These are phyloP conservation scores for Bergia sp. DNA, from an alignment of 92 coral and sea anemone genomes.

Conservation along the genomic window DNA sequence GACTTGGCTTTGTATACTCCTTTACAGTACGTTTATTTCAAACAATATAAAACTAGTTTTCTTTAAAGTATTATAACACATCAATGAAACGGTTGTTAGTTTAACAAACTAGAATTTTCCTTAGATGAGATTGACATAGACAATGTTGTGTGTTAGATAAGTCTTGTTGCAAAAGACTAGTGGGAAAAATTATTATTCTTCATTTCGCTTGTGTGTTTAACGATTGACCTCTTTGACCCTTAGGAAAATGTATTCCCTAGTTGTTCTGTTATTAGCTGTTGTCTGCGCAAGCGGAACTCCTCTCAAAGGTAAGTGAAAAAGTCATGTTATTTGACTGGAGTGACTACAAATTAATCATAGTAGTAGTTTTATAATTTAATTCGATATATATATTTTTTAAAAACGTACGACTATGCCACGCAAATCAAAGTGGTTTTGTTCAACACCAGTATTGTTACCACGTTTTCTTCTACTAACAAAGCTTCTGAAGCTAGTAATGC, in stretches of 20 bases:
- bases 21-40: background rate
- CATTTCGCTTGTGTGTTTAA: background rate
- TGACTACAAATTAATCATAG: background rate
- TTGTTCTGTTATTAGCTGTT: slow-evolving; percentile 75
- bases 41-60: background rate
- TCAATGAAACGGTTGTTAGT: background rate
- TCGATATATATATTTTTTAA: background rate
- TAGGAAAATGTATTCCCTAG: slow-evolving; percentile 80
- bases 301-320: slow-evolving; percentile 65
- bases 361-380: background rate
- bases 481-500: background rate
- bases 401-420: background rate
- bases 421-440: background rate
- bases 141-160: background rate
- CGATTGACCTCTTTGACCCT: slow-evolving; percentile 29
- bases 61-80: background rate
- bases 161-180: background rate
- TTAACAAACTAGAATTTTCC: no score
- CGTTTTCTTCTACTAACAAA: background rate
- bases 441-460: background rate
- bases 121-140: no score
- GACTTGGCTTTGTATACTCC: background rate
- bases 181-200: no score
- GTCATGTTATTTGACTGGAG: background rate
- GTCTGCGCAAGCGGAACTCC: slow-evolving; percentile 90